Conservation (phyloP, 2,888 invertebrate species). For the Thecocarcelia acutangulata region DNA sequence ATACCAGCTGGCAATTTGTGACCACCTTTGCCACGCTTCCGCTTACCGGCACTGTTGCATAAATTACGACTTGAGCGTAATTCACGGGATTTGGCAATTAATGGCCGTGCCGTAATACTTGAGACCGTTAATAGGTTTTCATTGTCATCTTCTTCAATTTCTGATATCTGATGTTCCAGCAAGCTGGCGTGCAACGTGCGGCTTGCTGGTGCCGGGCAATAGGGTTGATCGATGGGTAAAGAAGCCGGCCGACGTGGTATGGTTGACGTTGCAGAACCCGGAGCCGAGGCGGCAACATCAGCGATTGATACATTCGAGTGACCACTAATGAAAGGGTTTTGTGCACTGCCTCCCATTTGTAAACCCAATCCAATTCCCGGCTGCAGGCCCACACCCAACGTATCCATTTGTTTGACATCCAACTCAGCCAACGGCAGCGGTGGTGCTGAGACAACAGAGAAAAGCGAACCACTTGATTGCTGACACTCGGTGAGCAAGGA, state of each 20-base stretch:
- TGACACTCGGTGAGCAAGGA: constrained; percentile 76
- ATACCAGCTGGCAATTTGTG: constrained; percentile 69
- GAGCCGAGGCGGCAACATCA: constrained; percentile 61
- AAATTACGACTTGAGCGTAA: constrained; percentile 81
- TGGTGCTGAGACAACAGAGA: constrained; percentile 87
- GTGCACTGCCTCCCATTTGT: constrained; percentile 72
- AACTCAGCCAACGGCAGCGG: constrained; percentile 82
- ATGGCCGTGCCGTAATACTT: constrained; percentile 87
- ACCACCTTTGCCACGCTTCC: constrained; percentile 67
- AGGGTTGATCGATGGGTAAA: constrained; percentile 81
- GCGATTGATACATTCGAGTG: constrained; percentile 69
- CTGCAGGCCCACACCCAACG: constrained; percentile 67
- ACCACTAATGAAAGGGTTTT: constrained; percentile 65
- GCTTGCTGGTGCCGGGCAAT: constrained; percentile 74
- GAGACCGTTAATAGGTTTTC: constrained; percentile 88
- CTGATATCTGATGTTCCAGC: constrained; percentile 82
- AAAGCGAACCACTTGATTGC: constrained; percentile 83
- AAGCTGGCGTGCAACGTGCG: constrained; percentile 80
- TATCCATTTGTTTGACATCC: constrained; percentile 78
- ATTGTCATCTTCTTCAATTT: constrained; percentile 86
- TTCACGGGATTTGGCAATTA: constrained; percentile 87
- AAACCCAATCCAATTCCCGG: constrained; percentile 63
- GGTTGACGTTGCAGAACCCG: constrained; percentile 76
- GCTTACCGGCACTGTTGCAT: constrained; percentile 61
- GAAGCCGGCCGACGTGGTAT: constrained; percentile 82